Evolutionary conservation across 2,797 vertebrate species (phyloP).

Genomic region (Girardinus metallicus): DNA sequence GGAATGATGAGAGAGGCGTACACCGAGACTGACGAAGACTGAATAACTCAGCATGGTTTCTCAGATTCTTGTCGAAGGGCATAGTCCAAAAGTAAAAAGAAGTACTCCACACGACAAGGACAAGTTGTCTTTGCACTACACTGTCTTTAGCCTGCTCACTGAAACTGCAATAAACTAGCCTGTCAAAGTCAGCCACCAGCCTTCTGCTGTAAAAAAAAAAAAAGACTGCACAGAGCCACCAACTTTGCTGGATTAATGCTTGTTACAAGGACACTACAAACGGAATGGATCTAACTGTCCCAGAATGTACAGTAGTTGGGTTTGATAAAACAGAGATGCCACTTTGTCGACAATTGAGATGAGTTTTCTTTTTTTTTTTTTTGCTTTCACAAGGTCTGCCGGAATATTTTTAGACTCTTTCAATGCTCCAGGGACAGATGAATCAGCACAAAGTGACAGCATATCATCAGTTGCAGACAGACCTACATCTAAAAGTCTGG

Average conservation of each 20-base stretch:
- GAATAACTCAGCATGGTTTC: constrained; percentile 59
- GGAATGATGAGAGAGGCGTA: constrained; percentile 41
- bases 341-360: constrained; percentile 33
- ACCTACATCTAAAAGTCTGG: constrained; percentile 58
- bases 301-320: constrained; percentile 18
- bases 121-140: constrained; percentile 53
- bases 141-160: constrained; percentile 27
- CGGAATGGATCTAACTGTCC: constrained; percentile 17
- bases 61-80: constrained; percentile 44
- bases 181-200: constrained; percentile 45
- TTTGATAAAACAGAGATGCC: constrained; percentile 26
- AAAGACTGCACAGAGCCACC: constrained; percentile 17
- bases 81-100: constrained; percentile 41
- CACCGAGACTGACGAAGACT: constrained; percentile 42
- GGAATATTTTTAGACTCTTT: constrained; percentile 61
- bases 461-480: constrained; percentile 43
- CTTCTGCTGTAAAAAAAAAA: constrained; percentile 39
- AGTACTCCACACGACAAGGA: constrained; percentile 63
- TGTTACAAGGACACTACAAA: constrained; percentile 31
- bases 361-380: not conserved
- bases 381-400: constrained; percentile 18
- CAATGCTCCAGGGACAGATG: constrained; percentile 55
- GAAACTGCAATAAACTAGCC: constrained; percentile 35
- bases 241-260: constrained; percentile 31
- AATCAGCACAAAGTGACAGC: constrained; percentile 66